These are phyloP conservation scores for Pseudomyrmex pallidus DNA, from an alignment of 1,140 invertebrate species.

Conservation along the genomic window DNA sequence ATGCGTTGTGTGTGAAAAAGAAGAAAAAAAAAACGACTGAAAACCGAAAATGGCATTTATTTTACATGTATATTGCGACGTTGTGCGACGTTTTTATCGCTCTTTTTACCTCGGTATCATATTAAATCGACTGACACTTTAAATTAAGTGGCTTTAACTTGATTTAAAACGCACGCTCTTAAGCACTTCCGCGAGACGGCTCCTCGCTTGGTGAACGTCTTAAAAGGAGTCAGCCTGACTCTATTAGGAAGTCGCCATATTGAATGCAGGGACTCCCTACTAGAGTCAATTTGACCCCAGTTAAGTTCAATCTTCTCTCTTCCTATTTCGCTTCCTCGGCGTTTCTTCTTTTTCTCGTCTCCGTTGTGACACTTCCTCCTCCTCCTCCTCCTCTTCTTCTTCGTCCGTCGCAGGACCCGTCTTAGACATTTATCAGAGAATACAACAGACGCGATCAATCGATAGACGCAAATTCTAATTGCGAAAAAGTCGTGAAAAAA, in stretches of 20 bases:
- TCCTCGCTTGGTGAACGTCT: conserved; percentile 83
- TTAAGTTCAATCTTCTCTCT: conserved; percentile 87
- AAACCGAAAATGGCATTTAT: no score
- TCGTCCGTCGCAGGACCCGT: not conserved
- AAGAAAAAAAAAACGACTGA: no score
- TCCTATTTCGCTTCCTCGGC: conserved; percentile 64
- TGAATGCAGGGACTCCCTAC: conserved; percentile 96
- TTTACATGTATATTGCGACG: no score
- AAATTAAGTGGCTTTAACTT: conserved; percentile 58
- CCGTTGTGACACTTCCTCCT: conserved; percentile 22
- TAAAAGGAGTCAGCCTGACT: conserved; percentile 96
- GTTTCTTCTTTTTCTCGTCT: conserved; percentile 54
- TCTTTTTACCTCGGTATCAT: not conserved
- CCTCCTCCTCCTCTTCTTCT: no score
- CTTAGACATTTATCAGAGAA: conserved; percentile 47
- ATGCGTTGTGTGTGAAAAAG: no score
- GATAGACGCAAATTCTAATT: conserved; percentile 57
- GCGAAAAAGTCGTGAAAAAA: conserved; percentile 28
- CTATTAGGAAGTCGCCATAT: conserved; percentile 96
- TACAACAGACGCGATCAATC: conserved; percentile 63
- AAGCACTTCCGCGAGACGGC: conserved; percentile 64
- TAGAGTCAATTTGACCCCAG: conserved; percentile 98
- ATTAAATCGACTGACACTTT: conserved; percentile 66
- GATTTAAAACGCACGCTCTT: conserved; percentile 61
- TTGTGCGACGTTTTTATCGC: no score